Evolutionary conservation across 1,140 invertebrate genomes (phyloP).

Genomic region (Octopus bimaculoides): DNA sequence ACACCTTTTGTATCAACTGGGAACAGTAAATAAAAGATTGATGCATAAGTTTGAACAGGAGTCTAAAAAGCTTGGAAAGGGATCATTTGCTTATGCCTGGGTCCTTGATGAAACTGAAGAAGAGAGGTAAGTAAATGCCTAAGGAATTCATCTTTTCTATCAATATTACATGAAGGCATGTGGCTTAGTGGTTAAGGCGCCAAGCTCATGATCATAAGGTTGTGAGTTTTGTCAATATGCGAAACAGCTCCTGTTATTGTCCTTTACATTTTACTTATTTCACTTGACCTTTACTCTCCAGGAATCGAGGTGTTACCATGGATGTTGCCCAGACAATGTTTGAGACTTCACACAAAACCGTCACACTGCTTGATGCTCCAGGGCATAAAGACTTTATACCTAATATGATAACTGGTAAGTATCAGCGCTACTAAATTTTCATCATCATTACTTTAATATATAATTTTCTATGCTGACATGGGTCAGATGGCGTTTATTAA

Average conservation of each 20-base stretch:
- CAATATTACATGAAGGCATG: too few species aligned
- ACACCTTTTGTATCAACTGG: conserved; percentile 82
- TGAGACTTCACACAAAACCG: conserved; percentile 81
- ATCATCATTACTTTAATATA: not conserved
- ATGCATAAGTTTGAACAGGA: conserved; percentile 99
- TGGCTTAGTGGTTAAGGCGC: too few species aligned
- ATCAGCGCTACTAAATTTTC: not conserved
- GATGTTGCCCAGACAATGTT: conserved; percentile 93
- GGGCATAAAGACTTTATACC: conserved; percentile 98
- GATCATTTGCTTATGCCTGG: conserved; percentile 98
- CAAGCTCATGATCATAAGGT: too few species aligned
- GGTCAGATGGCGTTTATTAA: too few species aligned
- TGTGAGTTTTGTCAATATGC: too few species aligned
- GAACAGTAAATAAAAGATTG: conserved; percentile 82
- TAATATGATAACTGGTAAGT: conserved; percentile 87
- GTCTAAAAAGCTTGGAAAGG: conserved; percentile 95
- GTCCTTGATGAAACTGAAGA: conserved; percentile 98
- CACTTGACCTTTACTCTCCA: conserved; percentile 43
- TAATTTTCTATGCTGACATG: not conserved
- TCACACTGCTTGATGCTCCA: conserved; percentile 90
- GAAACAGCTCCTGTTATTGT: too few species aligned
- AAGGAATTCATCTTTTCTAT: not conserved
- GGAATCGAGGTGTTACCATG: conserved; percentile 88
- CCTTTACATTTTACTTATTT: too few species aligned
- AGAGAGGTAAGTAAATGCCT: conserved; percentile 70